Evolutionary conservation across 2,797 vertebrate genomes (phyloP).

Genomic region (Halcyon leucocephala): DNA sequence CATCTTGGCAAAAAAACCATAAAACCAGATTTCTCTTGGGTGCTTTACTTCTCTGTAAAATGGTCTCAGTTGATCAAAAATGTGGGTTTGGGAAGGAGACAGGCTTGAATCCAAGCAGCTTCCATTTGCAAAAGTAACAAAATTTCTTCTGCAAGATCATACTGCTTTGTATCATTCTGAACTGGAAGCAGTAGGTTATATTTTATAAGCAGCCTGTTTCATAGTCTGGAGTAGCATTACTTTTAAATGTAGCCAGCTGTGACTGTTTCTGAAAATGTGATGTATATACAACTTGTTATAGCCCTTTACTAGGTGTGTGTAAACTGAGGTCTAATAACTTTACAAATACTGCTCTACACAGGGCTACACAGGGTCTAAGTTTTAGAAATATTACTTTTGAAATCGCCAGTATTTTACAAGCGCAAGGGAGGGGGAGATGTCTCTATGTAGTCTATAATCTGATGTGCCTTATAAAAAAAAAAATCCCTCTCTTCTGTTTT

Average conservation of each 20-base stretch:
- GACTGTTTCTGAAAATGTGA: slow-evolving; percentile 58
- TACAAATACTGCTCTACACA: not conserved
- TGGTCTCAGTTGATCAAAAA: not conserved
- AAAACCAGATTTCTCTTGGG: not conserved
- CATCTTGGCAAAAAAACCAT: not conserved
- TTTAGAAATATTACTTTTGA: slow-evolving; percentile 55
- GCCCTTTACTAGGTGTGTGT: slow-evolving; percentile 41
- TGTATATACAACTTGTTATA: slow-evolving; percentile 45
- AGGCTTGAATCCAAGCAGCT: slow-evolving; percentile 17
- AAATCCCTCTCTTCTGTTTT: slow-evolving; percentile 45
- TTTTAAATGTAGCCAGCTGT: slow-evolving; percentile 61
- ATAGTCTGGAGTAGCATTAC: slow-evolving; percentile 41
- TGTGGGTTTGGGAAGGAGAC: not conserved
- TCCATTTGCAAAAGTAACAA: slow-evolving; percentile 3
- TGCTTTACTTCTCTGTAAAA: slow-evolving; percentile 12
- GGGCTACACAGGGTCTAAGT: slow-evolving; percentile 57
- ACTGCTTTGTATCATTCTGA: not conserved
- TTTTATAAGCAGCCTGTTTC: slow-evolving; percentile 56
- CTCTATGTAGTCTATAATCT: slow-evolving; percentile 63
- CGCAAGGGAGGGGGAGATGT: slow-evolving; percentile 15
- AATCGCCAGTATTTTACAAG: slow-evolving; percentile 39
- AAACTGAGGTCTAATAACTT: slow-evolving; percentile 50
- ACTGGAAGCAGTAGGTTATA: slow-evolving; percentile 17
- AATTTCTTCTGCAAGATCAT: not conserved
- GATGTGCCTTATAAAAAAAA: slow-evolving; percentile 74